A percentile compares a stretch with the other conserved stretches of the same genome.
phyloP scores from a whole-genome alignment of 2,797 vertebrate genomes.

The Moxostoma hubbsi region DNA sequence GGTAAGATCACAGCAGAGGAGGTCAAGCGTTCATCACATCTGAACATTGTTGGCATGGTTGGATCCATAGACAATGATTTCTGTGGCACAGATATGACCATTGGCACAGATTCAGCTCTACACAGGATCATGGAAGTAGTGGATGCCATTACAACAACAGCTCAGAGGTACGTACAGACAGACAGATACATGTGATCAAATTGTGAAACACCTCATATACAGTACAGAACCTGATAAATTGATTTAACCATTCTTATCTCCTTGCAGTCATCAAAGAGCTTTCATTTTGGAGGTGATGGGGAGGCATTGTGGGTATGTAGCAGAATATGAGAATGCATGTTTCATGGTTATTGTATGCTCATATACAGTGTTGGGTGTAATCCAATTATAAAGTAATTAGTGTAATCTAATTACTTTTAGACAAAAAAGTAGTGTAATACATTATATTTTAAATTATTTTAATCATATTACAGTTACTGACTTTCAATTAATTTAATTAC shows the following conservation, averaged over 20 bases:
- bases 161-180: conserved; percentile 84
- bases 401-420: too few relatives aligned
- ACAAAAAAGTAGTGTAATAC: too few relatives aligned
- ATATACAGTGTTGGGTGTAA: too few relatives aligned
- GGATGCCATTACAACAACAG: conserved; percentile 93
- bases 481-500: too few relatives aligned
- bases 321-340: not conserved
- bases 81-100: conserved; percentile 94
- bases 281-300: conserved; percentile 98
- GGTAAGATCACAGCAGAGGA: conserved; percentile 84
- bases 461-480: too few relatives aligned
- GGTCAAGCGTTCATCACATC: conserved; percentile 79
- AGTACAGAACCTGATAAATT: conserved; percentile 2
- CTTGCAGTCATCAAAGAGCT: conserved; percentile 90
- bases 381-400: too few relatives aligned
- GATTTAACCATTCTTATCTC: not conserved
- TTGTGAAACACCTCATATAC: not conserved
- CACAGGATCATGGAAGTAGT: conserved; percentile 96
- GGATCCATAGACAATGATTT: conserved; percentile 96
- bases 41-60: conserved; percentile 92
- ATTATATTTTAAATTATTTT: too few relatives aligned
- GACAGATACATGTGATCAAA: not conserved
- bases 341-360: too few relatives aligned
- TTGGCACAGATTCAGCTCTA: conserved; percentile 92
- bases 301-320: conserved; percentile 91